These are phyloP conservation scores for Aphis gossypii DNA, from an alignment of 1,140 invertebrate species.

Conservation along the genomic window DNA sequence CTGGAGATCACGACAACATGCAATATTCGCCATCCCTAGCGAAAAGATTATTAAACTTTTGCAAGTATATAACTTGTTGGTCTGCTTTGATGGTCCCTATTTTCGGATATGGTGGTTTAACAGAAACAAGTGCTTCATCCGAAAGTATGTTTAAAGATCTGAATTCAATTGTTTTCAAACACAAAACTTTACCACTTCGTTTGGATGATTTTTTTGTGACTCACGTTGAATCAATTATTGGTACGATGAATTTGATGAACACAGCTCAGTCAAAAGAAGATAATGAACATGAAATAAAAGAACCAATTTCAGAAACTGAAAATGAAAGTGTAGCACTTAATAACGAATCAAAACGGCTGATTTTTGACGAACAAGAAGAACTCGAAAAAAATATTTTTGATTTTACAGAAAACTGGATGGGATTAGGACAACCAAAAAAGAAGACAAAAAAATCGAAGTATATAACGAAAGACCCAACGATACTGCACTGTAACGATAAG, in stretches of 20 bases:
- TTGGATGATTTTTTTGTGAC: background rate
- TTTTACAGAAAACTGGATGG: background rate
- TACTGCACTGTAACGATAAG: background rate
- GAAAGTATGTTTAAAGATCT: constrained; percentile 12
- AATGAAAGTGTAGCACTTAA: no score
- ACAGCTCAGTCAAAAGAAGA: background rate
- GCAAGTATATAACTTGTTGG: background rate
- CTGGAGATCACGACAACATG: background rate
- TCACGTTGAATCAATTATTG: constrained; percentile 10
- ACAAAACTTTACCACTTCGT: background rate
- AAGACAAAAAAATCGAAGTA: constrained; percentile 12
- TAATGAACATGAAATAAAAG: background rate
- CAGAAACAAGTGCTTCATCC: background rate
- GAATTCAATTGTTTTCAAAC: background rate
- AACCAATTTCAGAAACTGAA: background rate
- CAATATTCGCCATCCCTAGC: background rate
- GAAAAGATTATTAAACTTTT: background rate
- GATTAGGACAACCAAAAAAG: background rate
- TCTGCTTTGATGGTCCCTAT: constrained; percentile 16
- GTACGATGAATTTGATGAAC: background rate
- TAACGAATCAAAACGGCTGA: background rate
- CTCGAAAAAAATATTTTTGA: background rate
- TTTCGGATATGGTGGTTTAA: background rate
- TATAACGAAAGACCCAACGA: background rate
- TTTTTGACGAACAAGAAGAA: background rate